A percentile compares a stretch with the other conserved stretches of the same genome.
These are phyloP conservation scores for Romanogobio albipinnatus DNA, from an alignment of 2,113 vertebrate species.

Conservation along the genomic window DNA sequence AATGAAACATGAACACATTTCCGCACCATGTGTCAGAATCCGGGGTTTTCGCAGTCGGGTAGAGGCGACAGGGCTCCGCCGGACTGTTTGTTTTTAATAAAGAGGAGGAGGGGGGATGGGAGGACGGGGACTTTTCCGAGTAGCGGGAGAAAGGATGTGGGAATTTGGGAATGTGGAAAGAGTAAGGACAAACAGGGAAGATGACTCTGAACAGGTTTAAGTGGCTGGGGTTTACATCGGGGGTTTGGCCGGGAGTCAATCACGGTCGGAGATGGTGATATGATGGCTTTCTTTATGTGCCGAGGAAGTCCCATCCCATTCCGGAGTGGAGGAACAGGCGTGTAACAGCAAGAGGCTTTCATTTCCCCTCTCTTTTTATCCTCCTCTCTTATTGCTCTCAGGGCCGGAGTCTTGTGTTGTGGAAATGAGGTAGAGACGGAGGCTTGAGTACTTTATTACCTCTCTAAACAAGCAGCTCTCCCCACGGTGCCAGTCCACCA, in stretches of 20 bases:
- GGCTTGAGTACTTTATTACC: constrained; percentile 56
- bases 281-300: constrained; percentile 48
- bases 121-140: constrained; percentile 34
- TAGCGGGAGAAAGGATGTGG: constrained; percentile 38
- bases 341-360: constrained; percentile 38
- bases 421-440: constrained; percentile 46
- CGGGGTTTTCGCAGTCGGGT: constrained; percentile 69
- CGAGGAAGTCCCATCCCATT: constrained; percentile 44
- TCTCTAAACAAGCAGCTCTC: constrained; percentile 49
- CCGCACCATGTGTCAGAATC: constrained; percentile 76
- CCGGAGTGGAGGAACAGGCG: background rate
- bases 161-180: constrained; percentile 54
- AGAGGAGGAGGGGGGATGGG: constrained; percentile 37
- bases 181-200: constrained; percentile 43
- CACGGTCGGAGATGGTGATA: constrained; percentile 32
- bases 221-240: constrained; percentile 29
- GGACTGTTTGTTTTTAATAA: constrained; percentile 66
- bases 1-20: constrained; percentile 85
- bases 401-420: constrained; percentile 47
- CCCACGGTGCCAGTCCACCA: constrained; percentile 38
- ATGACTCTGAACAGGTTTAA: constrained; percentile 41
- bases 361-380: constrained; percentile 54
- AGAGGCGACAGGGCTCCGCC: constrained; percentile 37
- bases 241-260: constrained; percentile 24
- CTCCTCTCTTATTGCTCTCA: constrained; percentile 52